Evolutionary conservation across 2,797 vertebrate genomes (phyloP), one percentile per base, ranked within the genome.

Genomic region (Sebastes steindachneri): DNA sequence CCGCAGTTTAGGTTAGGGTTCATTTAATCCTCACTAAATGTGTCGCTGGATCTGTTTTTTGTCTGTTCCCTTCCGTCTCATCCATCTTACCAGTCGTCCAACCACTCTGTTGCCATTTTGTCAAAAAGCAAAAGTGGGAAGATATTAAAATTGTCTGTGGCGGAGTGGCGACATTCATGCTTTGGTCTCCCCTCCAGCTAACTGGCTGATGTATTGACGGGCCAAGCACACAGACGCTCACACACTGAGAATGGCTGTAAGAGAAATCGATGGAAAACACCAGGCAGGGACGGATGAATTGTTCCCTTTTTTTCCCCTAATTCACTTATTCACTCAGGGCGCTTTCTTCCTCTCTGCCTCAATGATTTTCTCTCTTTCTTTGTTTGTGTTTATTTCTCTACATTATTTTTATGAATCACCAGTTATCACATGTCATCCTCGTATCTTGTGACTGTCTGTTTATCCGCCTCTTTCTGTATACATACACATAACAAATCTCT

Each of bases 261-360:
- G 77, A 74, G 45, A 79, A 87, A 89, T 92, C 84, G 73, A 89
- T 92, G 72, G 66, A 78, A 86, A 88, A 80, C 74, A 75, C 79
- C 75, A 87, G 58, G 25, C 53, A 67, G 51, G 59, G 68, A 77
- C 2, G 4, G 15, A 65, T 79, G 83, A 80, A 74, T 76, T 77
- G 58, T 68, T 71, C 59, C 15, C 15, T 73, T 77, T 66, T 77
- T 8, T 5, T 5, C 17, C 14, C 5, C 25, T 81, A 64, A 41
- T 86, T 79, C 66, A 68, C 54, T 57, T 51, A 64, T 71, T 83
- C 83, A 67, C 66, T 72, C 55, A 26, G 9, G 33, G 19, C 6
- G 10, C 21, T 62, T 17, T 9, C 9, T 62, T 23, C 14, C 58
- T 21, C 33, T 10, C 5, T 35, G 28, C 28, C 15, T 54, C 73